Base-by-base conservation (phyloP, 2,113 vertebrate species). In the Pachypanchax playfairii region DNA sequence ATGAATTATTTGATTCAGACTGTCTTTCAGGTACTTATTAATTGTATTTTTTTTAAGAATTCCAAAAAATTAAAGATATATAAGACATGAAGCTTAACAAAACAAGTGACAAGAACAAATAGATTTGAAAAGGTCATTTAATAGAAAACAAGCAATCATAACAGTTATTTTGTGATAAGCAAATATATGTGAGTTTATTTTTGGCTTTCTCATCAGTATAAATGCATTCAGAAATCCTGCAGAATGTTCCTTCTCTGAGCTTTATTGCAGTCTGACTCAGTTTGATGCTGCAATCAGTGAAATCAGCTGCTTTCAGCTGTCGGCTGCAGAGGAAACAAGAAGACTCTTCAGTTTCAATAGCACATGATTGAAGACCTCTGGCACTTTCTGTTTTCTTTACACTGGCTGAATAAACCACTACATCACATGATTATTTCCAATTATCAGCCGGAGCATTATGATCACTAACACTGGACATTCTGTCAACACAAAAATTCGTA, bases 281-380 rank as follows among this genome's bases (percentile, higher is more conserved):
- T 65, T 36, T 60, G 48, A 78, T 49, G 58, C 56, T 64, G 46
- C 58, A 78, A 84, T 84, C 77, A 78, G 66, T 33, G 48, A 83
- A 83, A 80, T 83, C 70, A 80, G 50, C 62, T 71, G 52, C 73
- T 67, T 79, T 51, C 9, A 20, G n/a, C 47, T 59, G 39, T 49
- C 48, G 55, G 35, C 57, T 72, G 56, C 36, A 72, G 48, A 17
- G 43, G 61, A 84, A 81, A 76, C 65, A 39, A 31, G 71, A 52
- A 61, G 31, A 62, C 60, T 75, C 77, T 72, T 48, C 33, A 75
- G 43, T 28, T 41, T 81, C 78, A 84, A 49, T 70, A 61, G 61
- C 20, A 22, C 41, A 60, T 79, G 78, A 81, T 73, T 84, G 71
- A 50, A 64, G 59, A 67, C 60, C 65, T 44, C 6, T 62, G 33